Conservation (phyloP, 2,797 vertebrate species). For the Sardinella longiceps region DNA sequence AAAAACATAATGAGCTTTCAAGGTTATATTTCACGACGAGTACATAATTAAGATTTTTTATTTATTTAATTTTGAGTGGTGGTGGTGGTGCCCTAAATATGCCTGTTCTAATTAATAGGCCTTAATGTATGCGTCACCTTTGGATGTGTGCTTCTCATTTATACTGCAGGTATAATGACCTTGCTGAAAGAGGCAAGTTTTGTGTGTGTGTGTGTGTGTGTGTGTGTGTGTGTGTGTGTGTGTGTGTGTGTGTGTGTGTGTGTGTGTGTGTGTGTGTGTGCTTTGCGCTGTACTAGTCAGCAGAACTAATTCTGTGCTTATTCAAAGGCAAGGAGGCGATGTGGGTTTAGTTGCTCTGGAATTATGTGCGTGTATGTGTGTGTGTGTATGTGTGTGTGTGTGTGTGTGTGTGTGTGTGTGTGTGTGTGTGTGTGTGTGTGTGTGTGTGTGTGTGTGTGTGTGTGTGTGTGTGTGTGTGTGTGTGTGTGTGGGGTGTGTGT, state of each 20-base stretch:
- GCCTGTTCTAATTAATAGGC: constrained; percentile 9
- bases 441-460: no score
- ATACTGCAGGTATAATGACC: constrained; percentile 29
- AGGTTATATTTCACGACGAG: constrained; percentile 48
- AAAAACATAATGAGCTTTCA: constrained; percentile 34
- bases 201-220: no score
- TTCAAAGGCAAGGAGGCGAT: background rate
- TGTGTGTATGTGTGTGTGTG: no score
- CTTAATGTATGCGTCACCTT: constrained; percentile 11
- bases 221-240: no score
- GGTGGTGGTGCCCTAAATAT: background rate
- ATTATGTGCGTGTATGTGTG: no score
- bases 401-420: no score
- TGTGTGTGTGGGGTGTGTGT: no score
- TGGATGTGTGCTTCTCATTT: background rate
- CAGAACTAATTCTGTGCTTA: background rate
- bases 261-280: no score
- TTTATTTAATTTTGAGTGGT: constrained; percentile 4
- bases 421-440: no score
- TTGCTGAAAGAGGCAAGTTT: constrained; percentile 1
- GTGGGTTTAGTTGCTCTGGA: background rate
- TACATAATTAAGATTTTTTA: constrained; percentile 31
- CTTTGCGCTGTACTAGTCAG: background rate
- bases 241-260: no score
- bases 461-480: no score